Evolutionary conservation across 2,888 invertebrate genomes (phyloP).

Genomic region (Platycheirus rosarum): DNA sequence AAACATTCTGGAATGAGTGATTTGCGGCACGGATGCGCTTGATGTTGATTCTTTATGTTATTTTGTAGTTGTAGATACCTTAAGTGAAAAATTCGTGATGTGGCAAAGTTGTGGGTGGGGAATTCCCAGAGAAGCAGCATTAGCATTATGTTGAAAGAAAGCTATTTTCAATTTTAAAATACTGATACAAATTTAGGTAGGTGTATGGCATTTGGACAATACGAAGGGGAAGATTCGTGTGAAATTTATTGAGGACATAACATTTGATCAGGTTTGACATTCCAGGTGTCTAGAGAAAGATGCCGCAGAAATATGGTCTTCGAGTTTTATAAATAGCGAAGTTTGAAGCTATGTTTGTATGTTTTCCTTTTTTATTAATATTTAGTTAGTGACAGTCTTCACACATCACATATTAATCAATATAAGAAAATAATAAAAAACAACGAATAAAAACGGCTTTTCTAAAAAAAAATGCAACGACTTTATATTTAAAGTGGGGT

Average conservation of each 20-base stretch:
- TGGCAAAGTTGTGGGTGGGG: slow-evolving; percentile 27
- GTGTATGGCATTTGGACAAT: background rate
- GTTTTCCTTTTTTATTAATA: too few species aligned
- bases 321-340: too few species aligned
- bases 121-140: slow-evolving; percentile 1
- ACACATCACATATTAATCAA: too few species aligned
- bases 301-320: too few species aligned
- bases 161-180: slow-evolving; percentile 12
- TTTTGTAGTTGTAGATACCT: background rate
- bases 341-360: too few species aligned
- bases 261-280: background rate
- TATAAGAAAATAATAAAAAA: too few species aligned
- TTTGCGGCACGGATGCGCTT: slow-evolving; percentile 74
- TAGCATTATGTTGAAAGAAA: slow-evolving; percentile 22
- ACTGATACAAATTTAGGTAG: slow-evolving; percentile 39
- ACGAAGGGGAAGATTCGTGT: slow-evolving; percentile 6
- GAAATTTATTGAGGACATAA: background rate
- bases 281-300: background rate
- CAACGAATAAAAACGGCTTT: too few species aligned
- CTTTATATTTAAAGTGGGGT: too few species aligned
- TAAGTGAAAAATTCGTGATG: slow-evolving; percentile 58
- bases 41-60: slow-evolving; percentile 42
- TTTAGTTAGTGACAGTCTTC: too few species aligned
- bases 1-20: slow-evolving; percentile 70
- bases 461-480: too few species aligned